Percentiles rank a stretch among this genome's conserved stretches.
Conservation (phyloP, 2,113 vertebrate genomes). For the Conger conger region DNA sequence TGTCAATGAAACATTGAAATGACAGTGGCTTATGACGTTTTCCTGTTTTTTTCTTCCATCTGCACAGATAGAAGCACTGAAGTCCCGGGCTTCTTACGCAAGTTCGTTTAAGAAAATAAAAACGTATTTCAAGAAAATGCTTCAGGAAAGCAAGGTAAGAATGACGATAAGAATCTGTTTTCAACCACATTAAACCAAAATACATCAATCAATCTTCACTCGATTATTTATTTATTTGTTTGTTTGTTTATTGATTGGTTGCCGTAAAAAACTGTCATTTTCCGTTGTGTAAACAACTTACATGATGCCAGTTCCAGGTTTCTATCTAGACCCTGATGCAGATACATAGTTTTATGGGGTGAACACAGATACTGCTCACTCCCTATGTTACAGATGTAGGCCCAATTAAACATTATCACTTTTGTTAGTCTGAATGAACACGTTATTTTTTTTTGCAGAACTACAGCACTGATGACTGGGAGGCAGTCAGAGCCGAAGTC, state of each 20-base stretch:
- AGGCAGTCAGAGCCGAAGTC: not conserved
- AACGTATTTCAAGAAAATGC: constrained; percentile 22
- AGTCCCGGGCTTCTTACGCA: not conserved
- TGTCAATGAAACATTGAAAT: not conserved
- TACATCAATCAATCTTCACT: not conserved
- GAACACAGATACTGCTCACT: too few species aligned
- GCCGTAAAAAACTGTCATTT: too few species aligned
- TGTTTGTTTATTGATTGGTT: too few species aligned
- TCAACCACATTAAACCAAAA: not conserved
- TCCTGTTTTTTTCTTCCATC: not conserved
- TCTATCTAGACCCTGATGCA: too few species aligned
- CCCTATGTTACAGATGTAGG: not conserved
- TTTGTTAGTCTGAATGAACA: too few species aligned
- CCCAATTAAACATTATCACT: not conserved
- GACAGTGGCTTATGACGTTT: not conserved
- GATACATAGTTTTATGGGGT: too few species aligned
- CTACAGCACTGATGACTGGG: constrained; percentile 19
- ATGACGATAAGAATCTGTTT: not conserved
- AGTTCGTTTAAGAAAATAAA: constrained; percentile 26
- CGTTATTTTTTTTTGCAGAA: constrained; percentile 14
- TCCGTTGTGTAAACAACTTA: not conserved
- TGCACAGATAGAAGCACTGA: not conserved
- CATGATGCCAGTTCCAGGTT: too few species aligned
- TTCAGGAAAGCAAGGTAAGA: constrained; percentile 23
- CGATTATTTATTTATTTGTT: not conserved